Evolutionary conservation across 2,888 invertebrate genomes (phyloP), one percentile per base, ranked within the genome.

Genomic region (Andrena chrysosceles): DNA sequence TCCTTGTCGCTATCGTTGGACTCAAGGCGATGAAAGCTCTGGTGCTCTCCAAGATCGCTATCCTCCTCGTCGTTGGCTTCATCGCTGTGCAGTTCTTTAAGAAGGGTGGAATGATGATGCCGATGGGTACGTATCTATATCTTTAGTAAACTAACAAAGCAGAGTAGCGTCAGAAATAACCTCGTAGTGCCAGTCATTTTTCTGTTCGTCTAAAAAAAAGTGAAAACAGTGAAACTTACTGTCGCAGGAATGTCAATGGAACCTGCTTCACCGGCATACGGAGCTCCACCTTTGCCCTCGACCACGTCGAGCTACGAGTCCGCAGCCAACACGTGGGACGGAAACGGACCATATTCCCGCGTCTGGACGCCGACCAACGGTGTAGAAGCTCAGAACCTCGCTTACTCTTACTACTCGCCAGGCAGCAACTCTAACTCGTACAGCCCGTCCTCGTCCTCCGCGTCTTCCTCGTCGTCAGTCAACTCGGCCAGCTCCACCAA

Each of bases 11-110:
- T 62, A 94, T 97, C 90, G 96, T 97, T 92, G 97, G 97, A 85
- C 94, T 98, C 88, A 98, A 98, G 94, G 97, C 98, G 31, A 95
- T 97, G 90, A 98, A 98, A 94, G 98, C 98, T 81, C 95, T 98
- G 85, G 96, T 98, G 83, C 95, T 98, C 90, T 97, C 97, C 92
- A 98, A 98, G 94, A 95, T 98, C 88, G 97, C 98, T 83, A 96
- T 98, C 92, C 95, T 96, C 49, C 95, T 97, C 82, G 98, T 98
- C 64, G 95, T 97, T 69, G 97, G 97, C 80, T 98, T 98, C 95
- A 95, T 98, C 68, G 96, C 97, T 87, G 96, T 97, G 94, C 97
- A 97, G 92, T 94, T 98, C 90, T 94, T 97, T 81, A 97, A 97
- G 94, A 97, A 97, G 95, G 95, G 96, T 94, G 97, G 97, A 94